These are phyloP conservation scores for Lytechinus variegatus DNA, from an alignment of 35 echinoderm and acorn worm genomes.

Conservation along the genomic window DNA sequence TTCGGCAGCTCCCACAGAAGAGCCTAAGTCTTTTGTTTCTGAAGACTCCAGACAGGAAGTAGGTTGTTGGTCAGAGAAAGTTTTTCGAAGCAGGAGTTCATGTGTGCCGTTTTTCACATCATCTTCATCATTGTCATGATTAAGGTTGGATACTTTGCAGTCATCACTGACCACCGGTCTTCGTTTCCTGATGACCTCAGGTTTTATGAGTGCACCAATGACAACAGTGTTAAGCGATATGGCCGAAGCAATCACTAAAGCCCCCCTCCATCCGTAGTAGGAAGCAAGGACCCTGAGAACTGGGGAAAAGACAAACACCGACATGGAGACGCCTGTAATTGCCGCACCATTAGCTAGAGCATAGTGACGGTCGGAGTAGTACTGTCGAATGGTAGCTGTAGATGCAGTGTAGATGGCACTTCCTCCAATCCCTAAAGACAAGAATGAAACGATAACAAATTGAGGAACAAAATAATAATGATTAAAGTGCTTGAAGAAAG, in stretches of 20 bases:
- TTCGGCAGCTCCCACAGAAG: neutral
- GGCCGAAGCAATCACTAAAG: slow-evolving; percentile 48
- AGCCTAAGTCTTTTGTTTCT: neutral
- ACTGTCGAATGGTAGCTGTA: slow-evolving; percentile 3
- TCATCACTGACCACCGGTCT: neutral
- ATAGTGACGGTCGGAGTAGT: slow-evolving; percentile 53
- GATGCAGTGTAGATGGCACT: neutral
- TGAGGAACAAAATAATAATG: too few species aligned
- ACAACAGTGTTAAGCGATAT: slow-evolving; percentile 36
- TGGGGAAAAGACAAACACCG: slow-evolving; percentile 53
- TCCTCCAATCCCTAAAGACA: neutral
- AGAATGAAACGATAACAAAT: too few species aligned
- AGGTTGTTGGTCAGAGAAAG: neutral
- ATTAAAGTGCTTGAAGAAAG: too few species aligned
- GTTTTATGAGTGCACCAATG: slow-evolving; percentile 50
- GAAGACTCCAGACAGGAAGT: neutral
- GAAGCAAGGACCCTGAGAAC: slow-evolving; percentile 40
- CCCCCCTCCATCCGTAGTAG: slow-evolving; percentile 66
- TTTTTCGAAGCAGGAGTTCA: neutral
- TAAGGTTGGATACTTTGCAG: neutral
- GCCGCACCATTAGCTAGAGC: slow-evolving; percentile 51
- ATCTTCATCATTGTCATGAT: neutral
- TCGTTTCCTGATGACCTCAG: neutral
- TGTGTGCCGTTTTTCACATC: neutral
- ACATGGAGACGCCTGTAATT: slow-evolving; percentile 25